These are phyloP conservation scores for Chlorops oryzae DNA, from an alignment of 1,140 invertebrate species.

Conservation along the genomic window DNA sequence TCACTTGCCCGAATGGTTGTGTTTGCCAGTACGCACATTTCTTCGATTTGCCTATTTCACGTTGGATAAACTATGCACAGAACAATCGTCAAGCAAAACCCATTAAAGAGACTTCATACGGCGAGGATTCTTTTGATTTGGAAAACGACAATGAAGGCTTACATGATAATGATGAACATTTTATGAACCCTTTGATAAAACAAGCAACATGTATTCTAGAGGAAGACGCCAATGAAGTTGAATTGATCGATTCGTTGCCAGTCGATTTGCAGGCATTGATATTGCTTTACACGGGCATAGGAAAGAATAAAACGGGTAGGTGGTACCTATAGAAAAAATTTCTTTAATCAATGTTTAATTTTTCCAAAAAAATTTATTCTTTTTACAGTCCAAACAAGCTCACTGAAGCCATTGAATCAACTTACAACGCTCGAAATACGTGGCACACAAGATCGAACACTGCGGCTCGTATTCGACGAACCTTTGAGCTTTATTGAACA, in stretches of 20 bases:
- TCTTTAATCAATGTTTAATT: not conserved
- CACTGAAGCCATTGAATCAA: constrained; percentile 52
- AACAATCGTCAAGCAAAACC: too few relatives aligned
- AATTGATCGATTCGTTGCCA: constrained; percentile 51
- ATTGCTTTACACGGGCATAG: constrained; percentile 50
- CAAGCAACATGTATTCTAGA: constrained; percentile 56
- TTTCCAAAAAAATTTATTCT: not conserved
- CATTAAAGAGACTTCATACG: too few relatives aligned
- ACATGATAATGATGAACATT: constrained; percentile 29
- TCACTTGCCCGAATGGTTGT: constrained; percentile 48
- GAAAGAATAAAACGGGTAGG: constrained; percentile 34
- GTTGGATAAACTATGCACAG: constrained; percentile 47
- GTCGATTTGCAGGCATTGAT: constrained; percentile 53
- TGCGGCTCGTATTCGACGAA: constrained; percentile 47
- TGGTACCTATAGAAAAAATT: not conserved
- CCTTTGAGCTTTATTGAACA: constrained; percentile 45
- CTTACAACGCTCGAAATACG: constrained; percentile 57
- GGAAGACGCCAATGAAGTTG: constrained; percentile 46
- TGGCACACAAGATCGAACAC: constrained; percentile 43
- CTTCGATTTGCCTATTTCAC: constrained; percentile 49
- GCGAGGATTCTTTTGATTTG: too few relatives aligned
- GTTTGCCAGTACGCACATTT: constrained; percentile 50
- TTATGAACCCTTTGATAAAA: constrained; percentile 48
- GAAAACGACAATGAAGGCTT: constrained; percentile 24
- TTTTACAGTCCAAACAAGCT: constrained; percentile 48